Conservation (phyloP, 2,113 vertebrate genomes). For the Agapornis roseicollis region DNA sequence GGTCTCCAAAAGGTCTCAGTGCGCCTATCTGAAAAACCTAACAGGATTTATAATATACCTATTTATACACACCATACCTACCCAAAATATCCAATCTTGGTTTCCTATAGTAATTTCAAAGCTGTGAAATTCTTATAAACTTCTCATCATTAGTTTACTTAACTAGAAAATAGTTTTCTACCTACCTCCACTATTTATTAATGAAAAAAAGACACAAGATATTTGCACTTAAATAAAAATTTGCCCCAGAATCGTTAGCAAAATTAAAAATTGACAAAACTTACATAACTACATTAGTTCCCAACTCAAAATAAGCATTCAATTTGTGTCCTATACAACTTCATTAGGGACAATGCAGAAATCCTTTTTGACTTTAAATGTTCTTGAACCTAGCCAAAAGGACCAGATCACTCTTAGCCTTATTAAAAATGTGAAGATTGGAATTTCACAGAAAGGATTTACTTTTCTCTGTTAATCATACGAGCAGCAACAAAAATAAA, state of each 20-base stretch:
- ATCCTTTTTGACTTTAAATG: background rate
- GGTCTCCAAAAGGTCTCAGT: background rate
- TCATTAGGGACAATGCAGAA: background rate
- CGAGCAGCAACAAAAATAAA: background rate
- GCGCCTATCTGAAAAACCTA: background rate
- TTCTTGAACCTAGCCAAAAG: background rate
- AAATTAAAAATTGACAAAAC: background rate
- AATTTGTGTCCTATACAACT: background rate
- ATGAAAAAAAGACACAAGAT: background rate
- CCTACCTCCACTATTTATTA: background rate
- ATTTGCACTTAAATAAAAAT: background rate
- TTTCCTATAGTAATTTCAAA: background rate
- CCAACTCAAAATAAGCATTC: background rate
- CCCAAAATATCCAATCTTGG: background rate
- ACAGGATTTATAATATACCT: background rate
- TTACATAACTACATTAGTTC: background rate
- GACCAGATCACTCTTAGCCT: background rate
- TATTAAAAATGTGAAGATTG: background rate
- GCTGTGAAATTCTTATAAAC: background rate
- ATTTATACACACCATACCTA: background rate
- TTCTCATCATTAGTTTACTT: background rate
- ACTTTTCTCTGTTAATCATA: background rate
- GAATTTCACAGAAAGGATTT: background rate
- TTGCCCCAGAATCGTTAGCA: background rate
- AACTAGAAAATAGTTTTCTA: background rate